A percentile compares a stretch with the other conserved stretches of the same genome.
Evolutionary conservation across 1,140 invertebrate genomes (phyloP).

Genomic region (Lamellibrachia luymesi): DNA sequence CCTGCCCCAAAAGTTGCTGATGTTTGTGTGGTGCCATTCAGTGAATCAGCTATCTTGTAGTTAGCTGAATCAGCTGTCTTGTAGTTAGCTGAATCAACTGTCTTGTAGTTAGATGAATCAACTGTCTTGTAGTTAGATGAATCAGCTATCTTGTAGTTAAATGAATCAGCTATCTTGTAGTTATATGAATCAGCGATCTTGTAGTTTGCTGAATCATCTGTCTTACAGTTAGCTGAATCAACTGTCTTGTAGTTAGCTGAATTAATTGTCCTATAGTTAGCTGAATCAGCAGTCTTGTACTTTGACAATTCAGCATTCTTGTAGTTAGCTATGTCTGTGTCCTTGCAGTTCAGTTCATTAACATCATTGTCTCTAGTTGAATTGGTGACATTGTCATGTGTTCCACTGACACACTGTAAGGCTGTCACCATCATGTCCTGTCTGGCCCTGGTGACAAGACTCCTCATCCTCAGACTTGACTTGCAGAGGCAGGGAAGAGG

Average conservation of each 20-base stretch:
- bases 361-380: background rate
- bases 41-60: background rate
- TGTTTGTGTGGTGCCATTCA: background rate
- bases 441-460: background rate
- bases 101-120: too few species aligned
- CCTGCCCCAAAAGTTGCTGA: background rate
- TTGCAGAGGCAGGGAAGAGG: background rate
- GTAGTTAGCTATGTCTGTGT: background rate
- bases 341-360: background rate
- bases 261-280: background rate
- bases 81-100: background rate
- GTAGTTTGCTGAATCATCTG: background rate
- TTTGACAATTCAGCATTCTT: background rate
- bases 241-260: background rate
- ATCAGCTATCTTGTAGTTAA: background rate
- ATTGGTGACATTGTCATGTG: background rate
- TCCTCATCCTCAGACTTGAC: background rate
- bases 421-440: background rate
- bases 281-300: background rate
- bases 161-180: background rate
- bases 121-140: background rate
- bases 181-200: background rate
- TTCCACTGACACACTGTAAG: background rate
- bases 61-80: background rate
- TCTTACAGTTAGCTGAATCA: background rate